phyloP scores from a whole-genome alignment of 53 echinoderm and acorn worm genomes.

The Hippasteria phrygiana region DNA sequence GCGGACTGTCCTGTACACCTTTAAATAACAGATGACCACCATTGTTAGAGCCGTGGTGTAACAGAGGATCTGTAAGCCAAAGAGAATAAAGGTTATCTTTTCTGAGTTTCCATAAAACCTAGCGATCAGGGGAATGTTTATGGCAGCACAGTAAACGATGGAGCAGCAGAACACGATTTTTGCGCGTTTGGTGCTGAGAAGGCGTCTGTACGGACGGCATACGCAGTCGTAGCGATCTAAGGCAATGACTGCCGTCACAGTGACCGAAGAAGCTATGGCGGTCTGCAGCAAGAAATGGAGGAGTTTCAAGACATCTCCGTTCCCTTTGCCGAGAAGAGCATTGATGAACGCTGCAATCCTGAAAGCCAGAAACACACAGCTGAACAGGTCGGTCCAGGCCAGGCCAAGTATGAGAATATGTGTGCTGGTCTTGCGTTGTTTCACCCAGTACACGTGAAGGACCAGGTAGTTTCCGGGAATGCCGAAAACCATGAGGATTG shows the following conservation, averaged over 20 bases:
- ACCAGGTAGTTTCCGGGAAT: conserved; percentile 70
- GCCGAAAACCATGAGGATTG: conserved; percentile 55
- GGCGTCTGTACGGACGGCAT: conserved; percentile 59
- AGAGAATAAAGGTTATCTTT: neutral
- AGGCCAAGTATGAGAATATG: conserved; percentile 66
- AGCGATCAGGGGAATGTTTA: conserved; percentile 10
- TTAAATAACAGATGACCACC: neutral
- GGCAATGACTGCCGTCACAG: conserved; percentile 56
- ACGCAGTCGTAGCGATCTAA: conserved; percentile 73
- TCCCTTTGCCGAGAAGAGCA: neutral
- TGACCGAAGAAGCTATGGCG: conserved; percentile 8
- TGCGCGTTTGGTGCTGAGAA: conserved; percentile 50
- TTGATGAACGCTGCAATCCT: neutral
- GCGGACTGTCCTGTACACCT: neutral
- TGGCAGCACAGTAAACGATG: conserved; percentile 4
- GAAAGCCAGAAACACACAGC: conserved; percentile 33
- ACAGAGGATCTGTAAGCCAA: conserved; percentile 2
- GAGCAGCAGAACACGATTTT: conserved; percentile 11
- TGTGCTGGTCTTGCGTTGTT: conserved; percentile 63
- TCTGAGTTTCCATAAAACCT: neutral
- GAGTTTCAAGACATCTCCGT: neutral
- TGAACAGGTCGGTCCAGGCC: conserved; percentile 67
- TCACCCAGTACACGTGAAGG: conserved; percentile 66
- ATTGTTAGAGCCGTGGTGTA: neutral
- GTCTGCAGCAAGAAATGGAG: conserved; percentile 6